These are phyloP conservation scores for Polyergus mexicanus DNA, from an alignment of 1,140 invertebrate genomes.

Conservation along the genomic window DNA sequence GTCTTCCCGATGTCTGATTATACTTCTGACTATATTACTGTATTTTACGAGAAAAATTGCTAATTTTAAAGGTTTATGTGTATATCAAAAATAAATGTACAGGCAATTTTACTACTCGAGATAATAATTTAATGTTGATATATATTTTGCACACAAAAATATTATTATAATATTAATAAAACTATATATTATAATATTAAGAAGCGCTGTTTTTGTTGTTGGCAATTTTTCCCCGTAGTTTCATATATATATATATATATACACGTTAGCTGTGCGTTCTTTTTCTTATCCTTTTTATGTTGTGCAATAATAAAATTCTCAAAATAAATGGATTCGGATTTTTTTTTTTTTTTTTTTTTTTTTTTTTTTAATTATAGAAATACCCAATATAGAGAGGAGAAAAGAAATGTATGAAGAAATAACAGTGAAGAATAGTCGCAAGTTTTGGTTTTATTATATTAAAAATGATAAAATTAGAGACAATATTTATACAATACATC, in stretches of 20 bases:
- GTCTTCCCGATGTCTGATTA: slow-evolving; percentile 69
- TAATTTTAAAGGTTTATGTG: slow-evolving; percentile 70
- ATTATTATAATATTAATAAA: slow-evolving; percentile 75
- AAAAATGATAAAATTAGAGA: slow-evolving; percentile 75
- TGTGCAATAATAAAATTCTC: not conserved
- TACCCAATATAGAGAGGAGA: not conserved
- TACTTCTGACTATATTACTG: slow-evolving; percentile 67
- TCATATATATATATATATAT: not conserved
- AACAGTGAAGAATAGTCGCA: not conserved
- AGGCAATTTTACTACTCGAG: slow-evolving; percentile 75
- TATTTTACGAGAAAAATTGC: slow-evolving; percentile 71
- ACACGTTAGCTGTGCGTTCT: not conserved
- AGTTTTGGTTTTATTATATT: slow-evolving; percentile 70
- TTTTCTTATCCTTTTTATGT: not conserved
- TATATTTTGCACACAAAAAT: slow-evolving; percentile 74
- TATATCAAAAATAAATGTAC: slow-evolving; percentile 76
- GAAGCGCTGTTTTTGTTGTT: slow-evolving; percentile 26
- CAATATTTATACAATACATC: slow-evolving; percentile 65
- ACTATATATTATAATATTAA: slow-evolving; percentile 69
- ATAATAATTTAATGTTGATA: slow-evolving; percentile 79
- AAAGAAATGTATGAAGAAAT: not conserved
- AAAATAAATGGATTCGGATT: not conserved
- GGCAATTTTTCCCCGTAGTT: not conserved
- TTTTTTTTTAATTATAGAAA: no score
- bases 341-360: no score